phyloP scores from a whole-genome alignment of 2,888 invertebrate genomes.

The Temnothorax unifasciatus region DNA sequence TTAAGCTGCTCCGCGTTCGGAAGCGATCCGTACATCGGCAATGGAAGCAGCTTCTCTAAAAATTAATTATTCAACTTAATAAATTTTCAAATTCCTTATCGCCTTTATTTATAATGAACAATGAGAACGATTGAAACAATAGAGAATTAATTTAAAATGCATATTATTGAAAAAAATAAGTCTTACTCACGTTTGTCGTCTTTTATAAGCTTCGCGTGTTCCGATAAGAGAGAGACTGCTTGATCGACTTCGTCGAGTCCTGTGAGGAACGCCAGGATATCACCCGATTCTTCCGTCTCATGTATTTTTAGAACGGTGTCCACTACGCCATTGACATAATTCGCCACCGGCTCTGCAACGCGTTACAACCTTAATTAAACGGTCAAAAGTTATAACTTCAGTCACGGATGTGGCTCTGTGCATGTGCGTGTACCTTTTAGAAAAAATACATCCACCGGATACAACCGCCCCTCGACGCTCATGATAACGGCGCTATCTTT shows the following conservation, averaged over 20 bases:
- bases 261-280: constrained; percentile 96
- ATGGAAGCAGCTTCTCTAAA: constrained; percentile 88
- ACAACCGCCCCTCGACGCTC: constrained; percentile 95
- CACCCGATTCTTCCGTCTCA: constrained; percentile 93
- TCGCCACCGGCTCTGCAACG: constrained; percentile 92
- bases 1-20: constrained; percentile 93
- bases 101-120: neutral
- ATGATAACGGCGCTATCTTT: constrained; percentile 93
- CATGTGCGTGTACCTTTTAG: constrained; percentile 88
- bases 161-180: neutral
- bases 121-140: neutral
- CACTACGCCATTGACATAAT: constrained; percentile 95
- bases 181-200: constrained; percentile 83
- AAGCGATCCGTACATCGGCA: constrained; percentile 97
- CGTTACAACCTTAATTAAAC: constrained; percentile 25
- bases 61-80: constrained; percentile 47
- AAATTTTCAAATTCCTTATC: neutral
- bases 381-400: neutral
- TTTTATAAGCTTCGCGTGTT: constrained; percentile 88
- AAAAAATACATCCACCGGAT: constrained; percentile 95
- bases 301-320: constrained; percentile 97
- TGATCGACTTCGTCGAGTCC: constrained; percentile 97
- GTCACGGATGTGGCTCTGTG: constrained; percentile 8
- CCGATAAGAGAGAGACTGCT: constrained; percentile 90
- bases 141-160: constrained; percentile 1